Base-by-base conservation (phyloP, 1,140 invertebrate species). In the Bombus consobrinus region DNA sequence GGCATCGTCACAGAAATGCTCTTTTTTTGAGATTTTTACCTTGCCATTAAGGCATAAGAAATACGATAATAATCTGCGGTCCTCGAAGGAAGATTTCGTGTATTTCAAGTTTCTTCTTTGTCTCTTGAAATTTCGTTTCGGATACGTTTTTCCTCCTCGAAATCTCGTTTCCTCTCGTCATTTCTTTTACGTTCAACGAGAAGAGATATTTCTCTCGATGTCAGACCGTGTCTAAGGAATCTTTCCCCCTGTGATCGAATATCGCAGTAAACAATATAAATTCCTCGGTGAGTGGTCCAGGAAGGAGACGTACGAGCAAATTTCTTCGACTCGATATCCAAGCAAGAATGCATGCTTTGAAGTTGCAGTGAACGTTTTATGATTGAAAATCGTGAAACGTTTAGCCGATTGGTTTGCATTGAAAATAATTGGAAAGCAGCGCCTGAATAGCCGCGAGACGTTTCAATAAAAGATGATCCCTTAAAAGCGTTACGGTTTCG, bases 391-490 rank as follows among this genome's bases (percentile, higher is more conserved):
- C 81, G 25, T 8, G 5, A 32, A 28, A 76, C 81, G 41, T 75
- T 28, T n/a, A 22, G 39, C 32, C 32, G 41, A 76, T 68, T 62
- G 39, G 32, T 18, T 15, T 25, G 62, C n/a, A 74, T 78, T 32
- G 75, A 53, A 47, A 69, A 79, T 53, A 34, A 3, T 69, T 64
- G 28, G 10, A 69, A 47, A 83, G 22, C 57, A 83, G 22, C 57
- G 43, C 68, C n/a, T 68, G 64, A 37, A 34, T 39, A 57, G 53
- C 71, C 59, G 53, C 3, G 59, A 86, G 53, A 28, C 39, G 71
- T 34, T 84, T 87, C 62, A 77, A 89, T 87, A 69, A 89, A 87
- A 41, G 66, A 89, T 74, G 68, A 87, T 80, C 53, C 39, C 81
- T 57, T 84, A 77, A 87, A 88, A 87, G 34, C 59, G 78, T 77